Conservation (phyloP, 2,113 vertebrate genomes). For the Polypterus bichir region DNA sequence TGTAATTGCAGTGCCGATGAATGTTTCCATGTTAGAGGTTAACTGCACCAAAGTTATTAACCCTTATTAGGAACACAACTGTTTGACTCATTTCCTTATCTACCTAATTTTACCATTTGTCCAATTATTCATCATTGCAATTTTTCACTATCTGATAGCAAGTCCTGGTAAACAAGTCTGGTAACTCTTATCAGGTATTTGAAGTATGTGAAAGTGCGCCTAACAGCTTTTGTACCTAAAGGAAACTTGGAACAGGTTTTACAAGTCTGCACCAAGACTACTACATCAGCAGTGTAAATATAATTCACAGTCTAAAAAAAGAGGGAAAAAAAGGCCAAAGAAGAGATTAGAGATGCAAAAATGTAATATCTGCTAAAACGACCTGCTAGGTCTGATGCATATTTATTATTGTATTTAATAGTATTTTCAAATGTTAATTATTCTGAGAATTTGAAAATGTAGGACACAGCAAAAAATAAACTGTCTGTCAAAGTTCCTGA, state of each 20-base stretch:
- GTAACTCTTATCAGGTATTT: conserved; percentile 72
- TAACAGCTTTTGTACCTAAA: neutral
- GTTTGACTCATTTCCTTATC: conserved; percentile 70
- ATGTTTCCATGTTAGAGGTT: conserved; percentile 41
- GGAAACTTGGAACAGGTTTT: neutral
- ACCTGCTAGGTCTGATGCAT: too few relatives aligned
- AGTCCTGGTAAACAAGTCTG: conserved; percentile 73
- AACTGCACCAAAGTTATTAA: conserved; percentile 54
- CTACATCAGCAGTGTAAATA: too few relatives aligned
- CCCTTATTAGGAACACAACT: conserved; percentile 61
- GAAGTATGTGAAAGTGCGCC: conserved; percentile 47
- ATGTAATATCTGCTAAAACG: too few relatives aligned
- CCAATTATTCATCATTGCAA: conserved; percentile 67
- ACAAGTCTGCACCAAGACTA: too few relatives aligned
- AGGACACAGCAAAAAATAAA: too few relatives aligned
- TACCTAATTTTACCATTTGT: conserved; percentile 68
- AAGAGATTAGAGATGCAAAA: too few relatives aligned
- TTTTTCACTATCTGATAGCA: conserved; percentile 72
- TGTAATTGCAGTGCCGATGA: conserved; percentile 16
- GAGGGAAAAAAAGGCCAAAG: too few relatives aligned
- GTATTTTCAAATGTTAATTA: too few relatives aligned
- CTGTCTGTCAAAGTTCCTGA: too few relatives aligned
- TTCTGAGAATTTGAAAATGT: too few relatives aligned
- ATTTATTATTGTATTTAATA: too few relatives aligned
- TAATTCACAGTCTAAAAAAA: too few relatives aligned